Evolutionary conservation across 2,113 vertebrate species (phyloP), one percentile per base, ranked within the genome.

Genomic region (Cinclus mexicanus): DNA sequence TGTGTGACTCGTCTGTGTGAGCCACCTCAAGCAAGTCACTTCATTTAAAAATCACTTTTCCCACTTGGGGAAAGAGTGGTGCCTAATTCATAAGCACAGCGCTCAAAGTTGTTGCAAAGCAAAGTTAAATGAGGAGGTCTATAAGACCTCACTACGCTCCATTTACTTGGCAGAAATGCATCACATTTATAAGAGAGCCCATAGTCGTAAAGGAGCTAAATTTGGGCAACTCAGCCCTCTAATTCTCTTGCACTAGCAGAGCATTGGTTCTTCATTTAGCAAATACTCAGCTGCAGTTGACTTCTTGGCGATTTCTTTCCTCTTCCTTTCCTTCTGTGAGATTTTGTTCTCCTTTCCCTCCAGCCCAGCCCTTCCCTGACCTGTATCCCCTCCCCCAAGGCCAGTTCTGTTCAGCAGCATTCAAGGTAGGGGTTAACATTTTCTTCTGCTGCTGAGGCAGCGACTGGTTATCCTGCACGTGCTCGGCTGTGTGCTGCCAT

Each of bases 21-120:
- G 80, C 71, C 52, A 69, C 68, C 67, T 70, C 55, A 42, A 86
- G 37, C 61, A 78, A 95, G 85, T 83, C 55, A 72, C 55, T 72
- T 89, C 50, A 35, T 88, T 93, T 90, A 86, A 96, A 93, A 94
- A 90, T 86, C 83, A 86, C 68, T 93, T 83, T 53, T 92, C 55
- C 55, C 59, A 55, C 57, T 17, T 83, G 83, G 83, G 88, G 46
- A 74, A 63, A 83, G 82, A 28, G 49, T 42, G 57, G 70, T 81
- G 76, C 67, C 92, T 90, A 85, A 90, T 93, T 96, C 76, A 80
- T 86, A 93, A 93, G 92, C 53, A 24, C n/a, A 6, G 53, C 26
- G 50, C 59, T 90, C 49, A 18, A 53, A 65, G 41, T n/a, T 57
- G 61, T 69, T 61, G 82, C 82, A 69, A 90, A 94, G 55, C 71